Conservation (phyloP, 1,140 invertebrate genomes). For the Radopholus similis region DNA sequence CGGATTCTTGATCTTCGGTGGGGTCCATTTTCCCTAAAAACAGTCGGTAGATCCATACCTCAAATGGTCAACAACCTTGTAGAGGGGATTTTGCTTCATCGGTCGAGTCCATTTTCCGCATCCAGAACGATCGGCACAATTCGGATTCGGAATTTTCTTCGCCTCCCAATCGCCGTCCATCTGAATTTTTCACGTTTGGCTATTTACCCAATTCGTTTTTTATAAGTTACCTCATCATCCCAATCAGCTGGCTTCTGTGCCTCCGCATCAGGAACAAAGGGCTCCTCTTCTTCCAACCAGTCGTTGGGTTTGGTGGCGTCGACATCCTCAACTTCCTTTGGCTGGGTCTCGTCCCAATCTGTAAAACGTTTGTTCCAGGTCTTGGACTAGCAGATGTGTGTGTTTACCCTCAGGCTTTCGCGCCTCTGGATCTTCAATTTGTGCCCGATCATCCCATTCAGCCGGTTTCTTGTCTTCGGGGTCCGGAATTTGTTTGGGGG, state of each 20-base stretch:
- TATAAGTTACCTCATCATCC: conserved; percentile 71
- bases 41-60: conserved; percentile 2
- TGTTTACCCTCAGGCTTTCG: conserved; percentile 31
- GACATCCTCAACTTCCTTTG: conserved; percentile 48
- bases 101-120: conserved; percentile 78
- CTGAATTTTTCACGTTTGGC: background rate
- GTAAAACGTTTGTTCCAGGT: background rate
- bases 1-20: conserved; percentile 85
- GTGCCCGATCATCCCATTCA: conserved; percentile 95
- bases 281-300: conserved; percentile 85
- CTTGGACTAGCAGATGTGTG: conserved; percentile 8
- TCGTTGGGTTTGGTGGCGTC: conserved; percentile 65
- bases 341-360: conserved; percentile 53
- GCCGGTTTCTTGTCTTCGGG: conserved; percentile 80
- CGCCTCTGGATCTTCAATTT: conserved; percentile 61
- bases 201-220: background rate
- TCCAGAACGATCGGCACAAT: conserved; percentile 76
- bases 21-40: conserved; percentile 70
- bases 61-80: conserved; percentile 57
- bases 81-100: conserved; percentile 43
- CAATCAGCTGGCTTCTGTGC: conserved; percentile 81
- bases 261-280: conserved; percentile 79
- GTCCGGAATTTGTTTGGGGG: conserved; percentile 90
- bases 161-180: conserved; percentile 99
- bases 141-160: conserved; percentile 82